phyloP scores from a whole-genome alignment of 2,113 vertebrate species.

The Dolichallabes microphthalmus region DNA sequence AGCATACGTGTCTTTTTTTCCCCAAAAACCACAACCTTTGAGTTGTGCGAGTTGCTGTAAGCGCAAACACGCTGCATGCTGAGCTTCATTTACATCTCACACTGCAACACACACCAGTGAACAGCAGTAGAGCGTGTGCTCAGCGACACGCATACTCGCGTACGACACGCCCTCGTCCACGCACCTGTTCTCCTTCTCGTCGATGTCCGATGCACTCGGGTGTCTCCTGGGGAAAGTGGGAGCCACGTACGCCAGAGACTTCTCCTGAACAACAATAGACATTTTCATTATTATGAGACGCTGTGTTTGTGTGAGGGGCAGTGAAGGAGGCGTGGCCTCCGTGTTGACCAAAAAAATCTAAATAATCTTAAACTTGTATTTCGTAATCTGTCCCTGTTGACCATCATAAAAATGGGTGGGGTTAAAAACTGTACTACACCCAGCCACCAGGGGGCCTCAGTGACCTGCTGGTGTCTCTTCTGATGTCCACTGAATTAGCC shows the following conservation, averaged over 20 bases:
- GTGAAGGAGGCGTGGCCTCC: neutral
- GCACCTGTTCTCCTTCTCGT: slow-evolving; percentile 97
- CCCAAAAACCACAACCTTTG: too few species aligned
- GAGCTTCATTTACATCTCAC: slow-evolving; percentile 28
- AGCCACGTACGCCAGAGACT: slow-evolving; percentile 89
- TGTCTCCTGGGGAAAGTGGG: slow-evolving; percentile 93
- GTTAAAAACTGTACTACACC: neutral
- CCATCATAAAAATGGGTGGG: neutral
- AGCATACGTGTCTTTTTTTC: too few species aligned
- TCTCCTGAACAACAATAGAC: slow-evolving; percentile 76
- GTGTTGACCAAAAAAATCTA: neutral
- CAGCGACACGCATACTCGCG: slow-evolving; percentile 5
- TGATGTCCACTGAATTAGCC: neutral
- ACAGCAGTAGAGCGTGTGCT: slow-evolving; percentile 56
- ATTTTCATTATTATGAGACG: neutral
- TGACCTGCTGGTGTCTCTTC: neutral
- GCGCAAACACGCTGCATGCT: slow-evolving; percentile 55
- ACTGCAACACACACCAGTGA: slow-evolving; percentile 56
- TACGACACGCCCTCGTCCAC: neutral
- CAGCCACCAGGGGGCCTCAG: neutral
- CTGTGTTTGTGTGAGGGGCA: neutral
- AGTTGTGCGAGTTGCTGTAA: neutral
- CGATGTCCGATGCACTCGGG: slow-evolving; percentile 92
- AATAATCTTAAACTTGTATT: too few species aligned
- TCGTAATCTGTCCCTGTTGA: neutral